Conservation (phyloP, 2,113 vertebrate genomes). For the Mus pahari region DNA sequence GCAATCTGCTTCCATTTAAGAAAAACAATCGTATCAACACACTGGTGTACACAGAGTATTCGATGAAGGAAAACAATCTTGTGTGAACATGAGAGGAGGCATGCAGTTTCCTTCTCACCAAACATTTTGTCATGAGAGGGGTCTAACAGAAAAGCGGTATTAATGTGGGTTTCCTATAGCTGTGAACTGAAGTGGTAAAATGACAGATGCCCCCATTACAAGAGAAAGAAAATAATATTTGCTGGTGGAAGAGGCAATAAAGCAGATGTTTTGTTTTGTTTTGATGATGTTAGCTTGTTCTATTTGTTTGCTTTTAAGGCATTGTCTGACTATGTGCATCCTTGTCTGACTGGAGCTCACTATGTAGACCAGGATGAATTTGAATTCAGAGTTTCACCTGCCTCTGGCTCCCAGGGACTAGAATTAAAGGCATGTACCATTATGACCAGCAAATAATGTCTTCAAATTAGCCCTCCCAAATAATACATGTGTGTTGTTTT, state of each 20-base stretch:
- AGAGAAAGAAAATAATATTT: background rate
- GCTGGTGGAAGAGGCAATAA: background rate
- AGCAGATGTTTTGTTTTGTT: background rate
- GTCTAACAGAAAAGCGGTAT: background rate
- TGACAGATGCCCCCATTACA: background rate
- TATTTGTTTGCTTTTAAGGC: background rate
- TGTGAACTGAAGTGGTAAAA: background rate
- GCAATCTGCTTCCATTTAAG: background rate
- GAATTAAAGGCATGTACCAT: background rate
- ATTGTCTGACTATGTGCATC: background rate
- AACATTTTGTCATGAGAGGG: background rate
- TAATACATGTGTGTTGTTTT: background rate
- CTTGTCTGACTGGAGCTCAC: background rate
- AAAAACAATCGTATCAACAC: background rate
- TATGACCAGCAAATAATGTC: background rate
- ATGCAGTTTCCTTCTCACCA: background rate
- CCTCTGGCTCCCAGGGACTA: background rate
- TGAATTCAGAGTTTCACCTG: background rate
- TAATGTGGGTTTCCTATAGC: background rate
- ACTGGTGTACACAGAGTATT: background rate
- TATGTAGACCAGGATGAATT: background rate
- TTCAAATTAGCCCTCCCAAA: background rate
- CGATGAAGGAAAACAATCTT: background rate
- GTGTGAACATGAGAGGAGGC: background rate
- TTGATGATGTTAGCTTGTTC: background rate